phyloP scores from a whole-genome alignment of 2,888 invertebrate species.

The Criorhina ranunculi region DNA sequence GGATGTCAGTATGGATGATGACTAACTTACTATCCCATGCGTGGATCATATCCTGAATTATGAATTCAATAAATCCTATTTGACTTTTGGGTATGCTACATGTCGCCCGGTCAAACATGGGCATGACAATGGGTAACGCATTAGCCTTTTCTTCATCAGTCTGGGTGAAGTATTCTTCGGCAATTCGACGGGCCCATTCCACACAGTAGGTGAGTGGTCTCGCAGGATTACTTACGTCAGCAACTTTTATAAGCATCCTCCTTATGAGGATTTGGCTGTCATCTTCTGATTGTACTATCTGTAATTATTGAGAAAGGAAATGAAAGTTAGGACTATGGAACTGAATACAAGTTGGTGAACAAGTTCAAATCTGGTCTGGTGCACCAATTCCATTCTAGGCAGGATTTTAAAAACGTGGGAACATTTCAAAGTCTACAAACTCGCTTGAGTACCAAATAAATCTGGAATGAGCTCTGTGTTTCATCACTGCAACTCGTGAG shows the following conservation, averaged over 20 bases:
- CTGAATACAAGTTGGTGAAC: too few species aligned
- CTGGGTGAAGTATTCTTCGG: conserved; percentile 98
- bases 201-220: conserved; percentile 92
- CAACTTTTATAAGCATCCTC: conserved; percentile 99
- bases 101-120: conserved; percentile 96
- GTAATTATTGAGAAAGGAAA: conserved; percentile 30
- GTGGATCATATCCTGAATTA: conserved; percentile 98
- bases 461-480: too few species aligned
- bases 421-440: too few species aligned
- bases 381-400: too few species aligned
- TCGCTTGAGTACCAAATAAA: too few species aligned
- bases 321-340: background rate
- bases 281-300: conserved; percentile 83
- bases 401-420: too few species aligned
- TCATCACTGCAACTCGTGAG: too few species aligned
- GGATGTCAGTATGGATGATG: background rate
- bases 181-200: conserved; percentile 96
- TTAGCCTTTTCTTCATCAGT: conserved; percentile 97
- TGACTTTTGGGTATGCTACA: conserved; percentile 99
- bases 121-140: conserved; percentile 98
- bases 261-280: conserved; percentile 95
- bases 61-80: conserved; percentile 98
- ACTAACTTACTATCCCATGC: conserved; percentile 94
- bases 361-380: too few species aligned
- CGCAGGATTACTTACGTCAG: conserved; percentile 98